These are phyloP conservation scores for Temnothorax ravouxi DNA, from an alignment of 2,888 invertebrate genomes.

Conservation along the genomic window DNA sequence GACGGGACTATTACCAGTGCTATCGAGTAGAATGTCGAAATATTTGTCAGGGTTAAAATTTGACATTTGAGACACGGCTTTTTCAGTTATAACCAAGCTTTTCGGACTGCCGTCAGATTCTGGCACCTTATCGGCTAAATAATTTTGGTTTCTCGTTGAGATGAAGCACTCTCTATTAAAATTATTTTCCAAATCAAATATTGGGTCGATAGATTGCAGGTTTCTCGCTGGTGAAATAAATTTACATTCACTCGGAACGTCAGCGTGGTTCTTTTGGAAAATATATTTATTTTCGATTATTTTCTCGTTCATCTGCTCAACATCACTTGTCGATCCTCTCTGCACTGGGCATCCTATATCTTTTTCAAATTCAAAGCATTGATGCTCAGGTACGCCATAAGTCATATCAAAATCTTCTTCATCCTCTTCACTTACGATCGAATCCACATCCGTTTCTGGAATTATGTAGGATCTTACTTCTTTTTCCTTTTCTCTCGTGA, in stretches of 20 bases:
- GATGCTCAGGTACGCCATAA: neutral
- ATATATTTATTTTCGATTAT: neutral
- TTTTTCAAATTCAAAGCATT: neutral
- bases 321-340: neutral
- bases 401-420: neutral
- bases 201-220: neutral
- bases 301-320: neutral
- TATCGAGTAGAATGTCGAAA: neutral
- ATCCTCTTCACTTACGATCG: neutral
- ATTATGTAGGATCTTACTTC: neutral
- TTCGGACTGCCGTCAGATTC: neutral
- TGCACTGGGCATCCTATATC: neutral
- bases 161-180: no score
- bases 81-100: neutral
- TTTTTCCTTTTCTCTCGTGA: neutral
- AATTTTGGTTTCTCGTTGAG: neutral
- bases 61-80: neutral
- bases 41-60: neutral
- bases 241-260: neutral
- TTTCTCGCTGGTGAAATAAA: neutral
- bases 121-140: no score
- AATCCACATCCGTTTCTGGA: neutral
- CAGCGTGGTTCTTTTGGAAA: neutral
- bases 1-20: no score
- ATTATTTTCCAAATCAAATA: neutral